phyloP scores from a whole-genome alignment of 2,797 vertebrate species.

The Pelodytes ibericus region DNA sequence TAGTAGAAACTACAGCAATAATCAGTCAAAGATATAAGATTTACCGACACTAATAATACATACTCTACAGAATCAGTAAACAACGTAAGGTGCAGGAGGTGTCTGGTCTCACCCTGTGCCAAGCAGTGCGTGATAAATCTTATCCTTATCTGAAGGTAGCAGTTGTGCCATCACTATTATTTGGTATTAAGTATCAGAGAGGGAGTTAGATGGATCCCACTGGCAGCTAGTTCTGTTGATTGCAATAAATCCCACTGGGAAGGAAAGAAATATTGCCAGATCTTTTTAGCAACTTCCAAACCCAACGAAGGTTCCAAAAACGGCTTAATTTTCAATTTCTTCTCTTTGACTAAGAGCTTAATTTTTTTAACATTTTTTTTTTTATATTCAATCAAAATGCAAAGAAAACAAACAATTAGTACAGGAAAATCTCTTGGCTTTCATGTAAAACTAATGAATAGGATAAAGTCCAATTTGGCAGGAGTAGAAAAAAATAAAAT shows the following conservation, averaged over 20 bases:
- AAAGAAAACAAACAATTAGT: slow-evolving; percentile 53
- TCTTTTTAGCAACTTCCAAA: slow-evolving; percentile 53
- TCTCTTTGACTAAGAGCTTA: slow-evolving; percentile 52
- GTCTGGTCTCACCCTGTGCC: slow-evolving; percentile 51
- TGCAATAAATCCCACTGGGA: slow-evolving; percentile 53
- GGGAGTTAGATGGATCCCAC: slow-evolving; percentile 54
- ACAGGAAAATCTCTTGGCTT: slow-evolving; percentile 46
- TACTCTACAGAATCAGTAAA: slow-evolving; percentile 13
- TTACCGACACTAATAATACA: slow-evolving; percentile 16
- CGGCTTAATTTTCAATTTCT: slow-evolving; percentile 55
- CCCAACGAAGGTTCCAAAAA: slow-evolving; percentile 46
- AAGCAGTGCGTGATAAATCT: slow-evolving; percentile 59
- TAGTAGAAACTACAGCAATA: background rate
- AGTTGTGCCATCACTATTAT: slow-evolving; percentile 60
- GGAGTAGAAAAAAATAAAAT: slow-evolving; percentile 21
- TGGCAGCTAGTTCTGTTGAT: slow-evolving; percentile 55
- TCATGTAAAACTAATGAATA: slow-evolving; percentile 52
- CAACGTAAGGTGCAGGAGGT: slow-evolving; percentile 28
- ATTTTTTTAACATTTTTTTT: slow-evolving; percentile 30
- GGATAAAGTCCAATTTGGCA: slow-evolving; percentile 52
- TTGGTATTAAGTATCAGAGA: slow-evolving; percentile 59
- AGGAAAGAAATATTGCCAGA: slow-evolving; percentile 47
- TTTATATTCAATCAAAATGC: slow-evolving; percentile 53
- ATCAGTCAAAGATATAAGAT: slow-evolving; percentile 15
- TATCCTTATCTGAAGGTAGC: slow-evolving; percentile 60